Percentiles rank a stretch among this genome's conserved stretches.
Conservation (phyloP, 2,113 vertebrate species). For the Sceloporus tristichus region DNA sequence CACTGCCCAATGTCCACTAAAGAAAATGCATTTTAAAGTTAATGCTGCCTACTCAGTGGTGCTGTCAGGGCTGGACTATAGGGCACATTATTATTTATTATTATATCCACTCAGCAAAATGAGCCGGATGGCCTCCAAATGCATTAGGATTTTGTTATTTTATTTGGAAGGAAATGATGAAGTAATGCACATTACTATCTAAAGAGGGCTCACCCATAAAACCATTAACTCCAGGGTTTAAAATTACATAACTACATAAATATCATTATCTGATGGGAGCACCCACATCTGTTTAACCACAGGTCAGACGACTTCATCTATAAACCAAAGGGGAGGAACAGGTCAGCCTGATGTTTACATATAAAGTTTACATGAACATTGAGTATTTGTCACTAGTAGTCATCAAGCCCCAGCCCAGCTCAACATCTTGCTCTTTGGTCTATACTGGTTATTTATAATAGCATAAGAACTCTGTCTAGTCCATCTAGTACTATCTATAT, state of each 20-base stretch:
- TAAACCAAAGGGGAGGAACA: neutral
- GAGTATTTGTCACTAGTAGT: too few species aligned
- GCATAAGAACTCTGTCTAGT: too few species aligned
- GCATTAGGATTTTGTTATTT: neutral
- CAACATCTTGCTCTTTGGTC: too few species aligned
- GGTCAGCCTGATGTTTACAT: neutral
- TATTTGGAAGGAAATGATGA: neutral
- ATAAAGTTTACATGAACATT: neutral
- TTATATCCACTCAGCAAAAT: neutral
- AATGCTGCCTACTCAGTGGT: neutral
- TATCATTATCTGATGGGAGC: neutral
- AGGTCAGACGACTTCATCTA: neutral
- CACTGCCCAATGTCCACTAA: neutral
- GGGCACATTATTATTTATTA: neutral
- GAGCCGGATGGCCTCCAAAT: neutral
- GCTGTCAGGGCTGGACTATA: neutral
- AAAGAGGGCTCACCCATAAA: neutral
- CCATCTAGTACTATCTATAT: too few species aligned
- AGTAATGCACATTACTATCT: neutral
- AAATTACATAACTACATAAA: neutral
- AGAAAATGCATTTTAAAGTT: conserved; percentile 28
- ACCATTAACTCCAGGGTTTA: neutral
- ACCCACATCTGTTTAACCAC: neutral
- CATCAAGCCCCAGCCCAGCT: too few species aligned
- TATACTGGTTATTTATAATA: too few species aligned